phyloP scores from a whole-genome alignment of 2,113 vertebrate species.

The Holacanthus passer region DNA sequence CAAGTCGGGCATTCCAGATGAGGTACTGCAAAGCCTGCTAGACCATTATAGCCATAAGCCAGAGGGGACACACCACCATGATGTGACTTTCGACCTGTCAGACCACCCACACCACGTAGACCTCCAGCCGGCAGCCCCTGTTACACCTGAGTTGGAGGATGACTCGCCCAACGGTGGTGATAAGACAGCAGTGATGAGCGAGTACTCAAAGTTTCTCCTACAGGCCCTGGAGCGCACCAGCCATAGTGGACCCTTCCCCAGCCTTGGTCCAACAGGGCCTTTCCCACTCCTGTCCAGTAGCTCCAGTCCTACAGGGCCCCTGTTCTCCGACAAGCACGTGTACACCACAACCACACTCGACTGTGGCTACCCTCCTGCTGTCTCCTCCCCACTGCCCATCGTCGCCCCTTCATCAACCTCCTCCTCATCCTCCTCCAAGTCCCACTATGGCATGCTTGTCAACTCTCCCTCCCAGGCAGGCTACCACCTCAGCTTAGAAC shows the following conservation, averaged over 20 bases:
- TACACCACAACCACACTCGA: constrained; percentile 95
- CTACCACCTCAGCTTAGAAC: constrained; percentile 94
- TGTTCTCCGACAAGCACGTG: constrained; percentile 96
- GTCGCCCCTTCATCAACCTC: constrained; percentile 87
- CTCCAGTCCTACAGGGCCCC: constrained; percentile 90
- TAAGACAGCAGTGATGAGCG: constrained; percentile 94
- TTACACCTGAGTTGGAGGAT: constrained; percentile 92
- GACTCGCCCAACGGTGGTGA: constrained; percentile 90
- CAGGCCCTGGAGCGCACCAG: constrained; percentile 98
- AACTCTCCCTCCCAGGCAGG: constrained; percentile 90
- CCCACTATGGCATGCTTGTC: constrained; percentile 96
- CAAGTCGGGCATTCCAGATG: constrained; percentile 98
- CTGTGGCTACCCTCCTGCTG: constrained; percentile 93
- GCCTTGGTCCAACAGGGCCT: constrained; percentile 92
- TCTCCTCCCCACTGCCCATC: constrained; percentile 95
- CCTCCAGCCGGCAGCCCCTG: constrained; percentile 92
- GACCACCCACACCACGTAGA: constrained; percentile 93
- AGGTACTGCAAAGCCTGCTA: constrained; percentile 97
- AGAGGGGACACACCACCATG: constrained; percentile 91
- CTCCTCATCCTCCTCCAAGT: constrained; percentile 92
- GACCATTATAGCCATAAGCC: constrained; percentile 98
- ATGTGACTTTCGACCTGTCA: constrained; percentile 94
- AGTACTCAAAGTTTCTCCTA: constrained; percentile 99
- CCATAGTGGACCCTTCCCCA: constrained; percentile 91
- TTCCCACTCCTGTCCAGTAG: constrained; percentile 92